phyloP scores from a whole-genome alignment of 2,888 invertebrate genomes.

The Mycalesis mineus region DNA sequence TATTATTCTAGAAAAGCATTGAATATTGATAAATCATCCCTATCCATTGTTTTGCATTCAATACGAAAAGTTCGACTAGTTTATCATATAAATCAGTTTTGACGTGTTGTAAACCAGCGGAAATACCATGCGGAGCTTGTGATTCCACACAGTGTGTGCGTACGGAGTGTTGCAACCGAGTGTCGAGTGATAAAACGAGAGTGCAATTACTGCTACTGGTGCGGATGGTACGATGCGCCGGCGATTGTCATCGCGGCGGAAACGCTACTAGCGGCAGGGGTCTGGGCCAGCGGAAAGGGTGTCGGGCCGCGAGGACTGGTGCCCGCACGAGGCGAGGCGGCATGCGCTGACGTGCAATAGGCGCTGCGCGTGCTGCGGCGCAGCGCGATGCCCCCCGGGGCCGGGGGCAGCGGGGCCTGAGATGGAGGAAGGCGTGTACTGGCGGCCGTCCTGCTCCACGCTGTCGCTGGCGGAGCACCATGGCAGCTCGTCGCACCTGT shows the following conservation, averaged over 20 bases:
- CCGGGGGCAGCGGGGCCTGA: constrained; percentile 49
- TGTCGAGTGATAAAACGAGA: constrained; percentile 30
- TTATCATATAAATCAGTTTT: constrained; percentile 1
- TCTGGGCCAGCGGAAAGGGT: constrained; percentile 64
- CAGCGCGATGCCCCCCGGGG: constrained; percentile 69
- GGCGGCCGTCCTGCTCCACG: constrained; percentile 75
- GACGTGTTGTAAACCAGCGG: constrained; percentile 8
- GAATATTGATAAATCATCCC: not conserved
- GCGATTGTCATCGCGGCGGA: constrained; percentile 57
- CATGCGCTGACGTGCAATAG: constrained; percentile 75
- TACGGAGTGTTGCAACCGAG: constrained; percentile 18
- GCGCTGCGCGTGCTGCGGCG: constrained; percentile 77
- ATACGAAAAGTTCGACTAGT: constrained; percentile 28
- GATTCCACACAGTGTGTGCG: constrained; percentile 14
- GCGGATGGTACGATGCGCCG: constrained; percentile 69
- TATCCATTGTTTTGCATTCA: not conserved
- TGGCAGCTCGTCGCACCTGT: constrained; percentile 68
- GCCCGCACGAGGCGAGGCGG: constrained; percentile 75
- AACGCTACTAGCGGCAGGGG: constrained; percentile 59
- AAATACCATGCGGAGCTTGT: constrained; percentile 29
- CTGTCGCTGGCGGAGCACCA: constrained; percentile 72
- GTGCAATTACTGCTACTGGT: constrained; percentile 27
- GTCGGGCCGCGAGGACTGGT: constrained; percentile 77
- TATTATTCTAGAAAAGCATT: not conserved
- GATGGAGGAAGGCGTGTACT: constrained; percentile 74